Percentiles rank a stretch among this genome's conserved stretches.
Evolutionary conservation across 2,113 vertebrate species (phyloP).

Genomic region (Notothenia coriiceps): DNA sequence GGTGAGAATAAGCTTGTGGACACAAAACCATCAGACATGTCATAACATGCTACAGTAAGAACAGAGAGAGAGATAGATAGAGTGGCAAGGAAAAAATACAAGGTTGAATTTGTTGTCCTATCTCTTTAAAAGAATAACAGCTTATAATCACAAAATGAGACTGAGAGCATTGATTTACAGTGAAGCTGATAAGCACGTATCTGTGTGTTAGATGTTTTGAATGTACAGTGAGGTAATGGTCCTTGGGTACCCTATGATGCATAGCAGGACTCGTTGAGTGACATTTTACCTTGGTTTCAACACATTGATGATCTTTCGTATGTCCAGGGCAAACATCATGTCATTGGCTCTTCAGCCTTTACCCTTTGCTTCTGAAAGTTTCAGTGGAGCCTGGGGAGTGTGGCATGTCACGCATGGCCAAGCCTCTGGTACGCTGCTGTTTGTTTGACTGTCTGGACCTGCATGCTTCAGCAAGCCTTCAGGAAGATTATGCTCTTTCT

Average conservation of each 20-base stretch:
- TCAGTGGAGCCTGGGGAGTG: slow-evolving; percentile 63
- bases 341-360: slow-evolving; percentile 56
- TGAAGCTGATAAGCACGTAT: slow-evolving; percentile 16
- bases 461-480: slow-evolving; percentile 69
- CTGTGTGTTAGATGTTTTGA: slow-evolving; percentile 4
- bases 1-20: slow-evolving; percentile 35
- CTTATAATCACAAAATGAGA: slow-evolving; percentile 5
- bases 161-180: slow-evolving; percentile 19
- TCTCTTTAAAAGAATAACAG: slow-evolving; percentile 10
- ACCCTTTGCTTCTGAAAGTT: slow-evolving; percentile 76
- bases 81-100: neutral
- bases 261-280: slow-evolving; percentile 37
- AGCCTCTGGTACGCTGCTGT: slow-evolving; percentile 47
- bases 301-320: slow-evolving; percentile 44
- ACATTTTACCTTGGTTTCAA: slow-evolving; percentile 45
- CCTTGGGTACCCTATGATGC: slow-evolving; percentile 10
- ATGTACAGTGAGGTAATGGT: slow-evolving; percentile 23
- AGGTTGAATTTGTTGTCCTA: neutral
- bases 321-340: slow-evolving; percentile 50
- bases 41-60: slow-evolving; percentile 48
- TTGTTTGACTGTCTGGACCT: slow-evolving; percentile 62
- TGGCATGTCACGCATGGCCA: slow-evolving; percentile 57
- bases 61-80: neutral
- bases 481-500: slow-evolving; percentile 66
- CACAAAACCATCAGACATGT: slow-evolving; percentile 40